Conservation (phyloP, 1,140 invertebrate species). For the Oncopodura yosiiana region DNA sequence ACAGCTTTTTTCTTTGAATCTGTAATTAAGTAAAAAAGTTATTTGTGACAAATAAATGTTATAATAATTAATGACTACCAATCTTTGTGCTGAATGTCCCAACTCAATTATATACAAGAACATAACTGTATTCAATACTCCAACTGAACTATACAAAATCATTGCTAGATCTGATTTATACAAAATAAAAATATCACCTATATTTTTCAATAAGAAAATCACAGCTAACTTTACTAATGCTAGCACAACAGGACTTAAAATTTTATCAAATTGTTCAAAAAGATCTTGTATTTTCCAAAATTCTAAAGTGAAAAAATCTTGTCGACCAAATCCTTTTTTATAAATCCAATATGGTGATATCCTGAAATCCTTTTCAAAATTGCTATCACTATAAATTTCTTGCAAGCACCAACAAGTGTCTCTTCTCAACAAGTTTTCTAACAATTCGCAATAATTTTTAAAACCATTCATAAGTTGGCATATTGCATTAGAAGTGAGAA, state of each 20-base stretch:
- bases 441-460: not conserved
- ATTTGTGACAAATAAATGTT: no score
- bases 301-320: no score
- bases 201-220: constrained; percentile 1
- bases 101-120: not conserved
- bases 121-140: not conserved
- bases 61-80: not conserved
- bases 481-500: no score
- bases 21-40: not conserved
- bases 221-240: not conserved
- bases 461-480: no score
- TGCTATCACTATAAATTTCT: no score
- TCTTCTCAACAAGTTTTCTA: no score
- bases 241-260: not conserved
- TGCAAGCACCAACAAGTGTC: no score
- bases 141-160: constrained; percentile 1
- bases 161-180: not conserved
- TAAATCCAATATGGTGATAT: no score
- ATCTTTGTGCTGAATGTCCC: constrained; percentile 4
- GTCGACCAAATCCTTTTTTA: no score
- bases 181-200: not conserved
- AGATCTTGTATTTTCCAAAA: constrained; percentile 1
- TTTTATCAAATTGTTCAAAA: constrained; percentile 4
- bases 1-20: not conserved
- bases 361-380: no score